Evolutionary conservation across 2,888 invertebrate species (phyloP), one percentile per base, ranked within the genome.

Genomic region (Margaritifera margaritifera): DNA sequence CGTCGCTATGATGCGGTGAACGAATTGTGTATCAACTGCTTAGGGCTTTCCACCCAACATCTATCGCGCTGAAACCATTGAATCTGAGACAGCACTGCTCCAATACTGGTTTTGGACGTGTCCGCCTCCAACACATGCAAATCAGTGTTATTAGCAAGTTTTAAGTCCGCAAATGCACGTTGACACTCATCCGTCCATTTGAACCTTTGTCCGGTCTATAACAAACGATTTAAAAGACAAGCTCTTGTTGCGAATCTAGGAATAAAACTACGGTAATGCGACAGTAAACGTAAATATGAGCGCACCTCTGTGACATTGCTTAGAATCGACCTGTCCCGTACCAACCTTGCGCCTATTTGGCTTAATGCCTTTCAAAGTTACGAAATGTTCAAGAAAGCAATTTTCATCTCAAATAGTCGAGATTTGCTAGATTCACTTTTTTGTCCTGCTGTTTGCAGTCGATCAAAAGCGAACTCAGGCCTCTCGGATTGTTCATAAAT

Each of bases 241-340:
- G 69, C 67, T 20, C 61, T 54, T n/a, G 19, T 24, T 6, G 69
- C 42, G 67, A 72, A 75, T 8, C 60, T 27, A 54, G 24, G 25
- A n/a, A 78, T 64, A 27, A 68, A 76, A 8, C 70, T 25, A 6
- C 76, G 24, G 42, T 74, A 74, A 64, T 71, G 69, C 11, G 65
- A 68, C 25, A 53, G 52, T 19, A 69, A 50, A 50, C 69, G 66
- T 31, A 69, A 24, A 56, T 72, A 72, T n/a, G 52, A 51, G 24
- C 68, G 64, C n/a, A 74, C 62, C 2, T 62, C 18, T 25, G 53
- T 65, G 20, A 62, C 25, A 53, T 42, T 66, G n/a, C 27, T 22
- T 19, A 69, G 74, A 6, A 19, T 54, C n/a, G 66, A 61, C 67
- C 66, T 72, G 22, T 69, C 31, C 24, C 55, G 31, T 25, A 50